Evolutionary conservation across 2,113 vertebrate genomes (phyloP), one percentile per base, ranked within the genome.

Genomic region (Elephantulus edwardii): DNA sequence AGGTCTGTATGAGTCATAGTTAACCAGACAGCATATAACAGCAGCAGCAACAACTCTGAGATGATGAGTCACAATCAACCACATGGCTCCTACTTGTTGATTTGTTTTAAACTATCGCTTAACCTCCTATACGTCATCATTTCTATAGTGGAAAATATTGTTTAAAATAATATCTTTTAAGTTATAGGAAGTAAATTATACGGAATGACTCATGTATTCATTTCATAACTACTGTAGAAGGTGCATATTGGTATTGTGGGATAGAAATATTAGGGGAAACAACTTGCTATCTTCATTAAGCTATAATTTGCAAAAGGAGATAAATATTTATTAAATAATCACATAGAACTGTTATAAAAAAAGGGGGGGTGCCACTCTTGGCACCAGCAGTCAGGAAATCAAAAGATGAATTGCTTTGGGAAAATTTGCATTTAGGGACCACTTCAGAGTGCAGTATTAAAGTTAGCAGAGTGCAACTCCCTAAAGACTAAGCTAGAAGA

Each of bases 231-330:
- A 6, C 17, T 13, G 1, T 19, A 42, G 4, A 38, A 2, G 28
- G 75, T 20, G 22, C 64, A 13, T 10, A 11, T 33, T 7, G 35
- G 35, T 11, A 30, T 42, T 6, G 24, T 8, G 11, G 48, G 16
- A 30, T 17, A 13, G 4, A 5, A 35, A 33, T 2, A 16, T 56
- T 56, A 14, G 1, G n/a, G 8, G 2, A 26, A 14, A n/a, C 16
- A 19, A 6, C 9, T 30, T 4, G 3, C 48, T 22, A 10, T 30
- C 46, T 68, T 26, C 70, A 3, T 1, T 0, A 10, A 26, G 46
- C 22, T 8, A 4, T 0, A 2, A 44, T 30, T 38, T 20, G 6
- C 1, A 2, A 12, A 24, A 24, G 28, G 22, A 64, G 30, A 19
- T 3, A 6, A 35, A 17, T 54, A 0, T 16, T 10, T 8, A 20